Base-by-base conservation (phyloP, 2,888 invertebrate genomes). In the Drosophila hamatofila region DNA sequence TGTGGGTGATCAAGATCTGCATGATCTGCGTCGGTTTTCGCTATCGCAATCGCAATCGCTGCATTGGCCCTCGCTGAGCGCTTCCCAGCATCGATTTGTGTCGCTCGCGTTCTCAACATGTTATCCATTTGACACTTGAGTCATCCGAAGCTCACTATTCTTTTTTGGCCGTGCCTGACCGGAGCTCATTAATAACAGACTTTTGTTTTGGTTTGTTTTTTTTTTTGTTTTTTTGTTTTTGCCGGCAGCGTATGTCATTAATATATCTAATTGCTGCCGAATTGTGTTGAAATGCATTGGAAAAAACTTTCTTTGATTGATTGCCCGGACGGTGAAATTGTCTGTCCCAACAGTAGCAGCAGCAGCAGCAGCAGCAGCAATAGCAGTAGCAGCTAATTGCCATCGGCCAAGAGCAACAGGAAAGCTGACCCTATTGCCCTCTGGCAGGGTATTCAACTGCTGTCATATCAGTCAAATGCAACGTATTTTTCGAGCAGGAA, bases 1-100 rank as follows among this genome's bases (percentile, higher is more conserved):
- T 69, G 57, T 66, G 76, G 62, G 74, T 74, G 74, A 60, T 59
- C 76, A 52, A 69, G 80, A 83, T 82, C 67, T 67, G 48, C 42
- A 39, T 21, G 58, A 61, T 67, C 54, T 62, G 62, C 58, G 49
- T 48, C 59, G 55, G 30, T 30, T 60, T 70, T 61, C 23, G n/a
- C 27, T 6, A 52, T 51, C 23, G 11, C 27, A 9, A 35, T 61
- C 25, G n/a, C 16, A 11, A 57, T 52, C 76, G 33, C 35, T 69
- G 83, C 83, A 80, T 80, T 83, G 80, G 75, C 52, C 72, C 51
- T 25, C 48, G 25, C 12, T 37, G 23, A 49, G 48, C 37, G 30
- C 18, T 18, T 49, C 30, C 18, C 46, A 46, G 51, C 51, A 33
- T 33, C 51, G 21, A 33, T 33, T 14, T 30, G 25, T 30, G 48